These are phyloP conservation scores for Haliclona indistincta DNA, from an alignment of 37 sponge, comb jelly and placozoan species.

Conservation along the genomic window DNA sequence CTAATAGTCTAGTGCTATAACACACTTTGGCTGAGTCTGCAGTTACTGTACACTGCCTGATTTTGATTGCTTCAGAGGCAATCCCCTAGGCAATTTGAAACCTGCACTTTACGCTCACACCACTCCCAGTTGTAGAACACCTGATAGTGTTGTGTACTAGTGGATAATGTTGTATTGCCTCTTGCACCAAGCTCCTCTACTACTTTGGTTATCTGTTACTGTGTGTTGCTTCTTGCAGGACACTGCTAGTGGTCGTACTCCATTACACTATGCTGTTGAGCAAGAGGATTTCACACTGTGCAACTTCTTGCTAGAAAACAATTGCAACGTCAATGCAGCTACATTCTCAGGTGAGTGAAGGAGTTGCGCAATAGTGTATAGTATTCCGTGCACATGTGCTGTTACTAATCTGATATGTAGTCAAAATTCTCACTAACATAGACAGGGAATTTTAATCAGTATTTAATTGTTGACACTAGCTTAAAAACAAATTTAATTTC, in stretches of 20 bases:
- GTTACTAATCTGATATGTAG: neutral
- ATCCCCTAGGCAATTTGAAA: no score
- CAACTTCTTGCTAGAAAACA: slow-evolving; percentile 71
- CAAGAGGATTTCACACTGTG: slow-evolving; percentile 69
- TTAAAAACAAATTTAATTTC: no score
- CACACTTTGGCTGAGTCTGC: no score
- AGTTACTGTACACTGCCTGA: no score
- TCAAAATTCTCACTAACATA: neutral
- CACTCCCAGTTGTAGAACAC: no score
- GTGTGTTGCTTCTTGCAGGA: slow-evolving; percentile 44
- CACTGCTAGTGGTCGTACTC: slow-evolving; percentile 77
- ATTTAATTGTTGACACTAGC: no score
- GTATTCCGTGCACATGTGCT: neutral
- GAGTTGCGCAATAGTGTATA: neutral
- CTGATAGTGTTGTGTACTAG: no score
- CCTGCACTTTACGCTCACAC: no score
- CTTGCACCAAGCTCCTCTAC: no score
- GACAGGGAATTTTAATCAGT: neutral
- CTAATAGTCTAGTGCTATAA: neutral
- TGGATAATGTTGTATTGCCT: no score
- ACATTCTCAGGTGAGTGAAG: slow-evolving; percentile 67
- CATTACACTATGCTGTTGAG: slow-evolving; percentile 90
- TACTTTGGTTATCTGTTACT: no score
- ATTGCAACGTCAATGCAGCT: slow-evolving; percentile 62
- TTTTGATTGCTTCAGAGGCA: no score